phyloP scores from a whole-genome alignment of 2,113 vertebrate genomes.

The Indicator indicator region DNA sequence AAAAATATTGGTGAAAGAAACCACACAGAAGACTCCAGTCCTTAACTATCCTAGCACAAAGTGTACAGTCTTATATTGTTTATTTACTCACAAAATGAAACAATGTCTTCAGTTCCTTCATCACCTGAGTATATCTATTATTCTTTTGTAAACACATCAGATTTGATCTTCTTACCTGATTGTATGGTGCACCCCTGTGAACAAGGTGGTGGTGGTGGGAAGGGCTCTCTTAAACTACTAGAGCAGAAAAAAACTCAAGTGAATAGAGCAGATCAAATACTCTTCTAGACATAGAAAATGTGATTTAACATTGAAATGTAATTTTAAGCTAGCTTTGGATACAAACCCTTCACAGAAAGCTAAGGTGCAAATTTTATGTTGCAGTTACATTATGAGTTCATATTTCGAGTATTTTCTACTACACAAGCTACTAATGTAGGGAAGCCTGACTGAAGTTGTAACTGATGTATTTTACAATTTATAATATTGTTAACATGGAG shows the following conservation, averaged over 20 bases:
- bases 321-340: background rate
- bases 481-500: background rate
- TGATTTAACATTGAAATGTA: background rate
- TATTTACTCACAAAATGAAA: constrained; percentile 10
- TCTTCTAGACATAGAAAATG: background rate
- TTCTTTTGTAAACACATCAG: background rate
- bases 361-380: background rate
- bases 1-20: background rate
- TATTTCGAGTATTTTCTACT: background rate
- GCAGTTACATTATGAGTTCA: background rate
- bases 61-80: background rate
- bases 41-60: constrained; percentile 31
- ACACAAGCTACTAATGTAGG: background rate
- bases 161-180: background rate
- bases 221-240: background rate
- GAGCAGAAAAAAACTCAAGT: too few relatives aligned
- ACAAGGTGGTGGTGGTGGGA: background rate
- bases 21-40: background rate
- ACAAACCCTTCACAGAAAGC: background rate
- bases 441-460: background rate
- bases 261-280: background rate
- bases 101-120: background rate
- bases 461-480: background rate
- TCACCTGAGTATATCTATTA: background rate
- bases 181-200: fast-evolving